A percentile compares a stretch with the other conserved stretches of the same genome.
Conservation (phyloP, 1,140 invertebrate genomes). For the Drosophila jambulina region DNA sequence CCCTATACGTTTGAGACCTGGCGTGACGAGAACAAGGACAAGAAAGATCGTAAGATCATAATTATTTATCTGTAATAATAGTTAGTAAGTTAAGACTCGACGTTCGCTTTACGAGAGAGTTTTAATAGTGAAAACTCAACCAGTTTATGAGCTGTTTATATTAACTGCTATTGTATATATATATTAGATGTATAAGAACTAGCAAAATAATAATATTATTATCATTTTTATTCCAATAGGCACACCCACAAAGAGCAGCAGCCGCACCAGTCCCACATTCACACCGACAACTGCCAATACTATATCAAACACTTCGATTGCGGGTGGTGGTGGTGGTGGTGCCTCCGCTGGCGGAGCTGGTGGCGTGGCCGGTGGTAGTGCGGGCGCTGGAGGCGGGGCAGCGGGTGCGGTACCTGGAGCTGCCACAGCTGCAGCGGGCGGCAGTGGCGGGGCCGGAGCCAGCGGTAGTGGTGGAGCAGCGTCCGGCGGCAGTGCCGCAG, state of each 20-base stretch:
- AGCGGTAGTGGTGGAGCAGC: background rate
- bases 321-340: constrained; percentile 51
- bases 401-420: constrained; percentile 31
- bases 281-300: constrained; percentile 85
- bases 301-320: constrained; percentile 79
- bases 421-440: constrained; percentile 26
- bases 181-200: background rate
- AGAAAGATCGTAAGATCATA: constrained; percentile 88
- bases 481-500: constrained; percentile 75
- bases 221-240: constrained; percentile 30
- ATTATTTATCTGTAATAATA: background rate
- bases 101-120: too few relatives aligned
- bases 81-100: background rate
- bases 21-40: constrained; percentile 92
- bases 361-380: constrained; percentile 39
- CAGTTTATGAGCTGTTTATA: background rate
- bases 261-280: constrained; percentile 83
- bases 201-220: background rate
- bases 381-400: constrained; percentile 46
- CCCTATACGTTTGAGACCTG: constrained; percentile 94
- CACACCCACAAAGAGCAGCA: constrained; percentile 82
- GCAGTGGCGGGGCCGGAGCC: constrained; percentile 12
- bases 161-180: background rate
- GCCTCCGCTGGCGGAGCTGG: constrained; percentile 73
- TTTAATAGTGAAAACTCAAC: too few relatives aligned